Percentiles rank a stretch among this genome's conserved stretches.
phyloP scores from a whole-genome alignment of 2,888 invertebrate species.

The Ophioninae sp. region DNA sequence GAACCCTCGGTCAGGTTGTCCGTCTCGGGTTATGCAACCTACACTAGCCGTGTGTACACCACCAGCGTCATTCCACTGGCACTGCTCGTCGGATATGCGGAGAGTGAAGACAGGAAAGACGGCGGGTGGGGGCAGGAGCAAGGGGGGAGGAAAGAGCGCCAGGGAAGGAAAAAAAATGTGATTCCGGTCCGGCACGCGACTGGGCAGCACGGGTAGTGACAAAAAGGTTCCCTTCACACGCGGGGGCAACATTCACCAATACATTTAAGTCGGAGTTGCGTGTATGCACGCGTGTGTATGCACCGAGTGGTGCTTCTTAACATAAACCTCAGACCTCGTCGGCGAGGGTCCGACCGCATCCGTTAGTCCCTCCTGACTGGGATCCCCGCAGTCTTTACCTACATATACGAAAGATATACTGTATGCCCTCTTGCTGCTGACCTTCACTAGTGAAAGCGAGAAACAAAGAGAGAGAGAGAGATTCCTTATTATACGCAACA shows the following conservation, averaged over 20 bases:
- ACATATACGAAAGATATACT: conserved; percentile 17
- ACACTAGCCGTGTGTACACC: conserved; percentile 64
- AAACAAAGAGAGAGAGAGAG: not conserved
- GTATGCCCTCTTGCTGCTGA: conserved; percentile 21
- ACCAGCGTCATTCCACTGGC: conserved; percentile 53
- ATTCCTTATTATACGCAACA: conserved; percentile 19
- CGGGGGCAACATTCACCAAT: conserved; percentile 52
- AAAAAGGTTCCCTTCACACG: conserved; percentile 74
- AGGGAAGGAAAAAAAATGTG: conserved; percentile 62
- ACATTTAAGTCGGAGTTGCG: conserved; percentile 29
- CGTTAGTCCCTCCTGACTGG: conserved; percentile 50
- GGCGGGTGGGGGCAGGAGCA: conserved; percentile 28
- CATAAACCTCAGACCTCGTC: conserved; percentile 66
- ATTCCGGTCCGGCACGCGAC: conserved; percentile 80
- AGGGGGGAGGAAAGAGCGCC: conserved; percentile 32
- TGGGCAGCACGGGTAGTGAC: conserved; percentile 73
- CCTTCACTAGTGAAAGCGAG: not conserved
- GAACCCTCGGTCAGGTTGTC: conserved; percentile 74
- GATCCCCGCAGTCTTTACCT: conserved; percentile 39
- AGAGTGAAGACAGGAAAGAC: conserved; percentile 52
- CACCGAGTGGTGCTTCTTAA: conserved; percentile 63
- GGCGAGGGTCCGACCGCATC: conserved; percentile 57
- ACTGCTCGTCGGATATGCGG: conserved; percentile 43
- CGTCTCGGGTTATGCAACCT: conserved; percentile 51
- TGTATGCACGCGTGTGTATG: conserved; percentile 38